These are phyloP conservation scores for Ephydatia muelleri DNA, from an alignment of 37 sponge, comb jelly and placozoan species.

Conservation along the genomic window DNA sequence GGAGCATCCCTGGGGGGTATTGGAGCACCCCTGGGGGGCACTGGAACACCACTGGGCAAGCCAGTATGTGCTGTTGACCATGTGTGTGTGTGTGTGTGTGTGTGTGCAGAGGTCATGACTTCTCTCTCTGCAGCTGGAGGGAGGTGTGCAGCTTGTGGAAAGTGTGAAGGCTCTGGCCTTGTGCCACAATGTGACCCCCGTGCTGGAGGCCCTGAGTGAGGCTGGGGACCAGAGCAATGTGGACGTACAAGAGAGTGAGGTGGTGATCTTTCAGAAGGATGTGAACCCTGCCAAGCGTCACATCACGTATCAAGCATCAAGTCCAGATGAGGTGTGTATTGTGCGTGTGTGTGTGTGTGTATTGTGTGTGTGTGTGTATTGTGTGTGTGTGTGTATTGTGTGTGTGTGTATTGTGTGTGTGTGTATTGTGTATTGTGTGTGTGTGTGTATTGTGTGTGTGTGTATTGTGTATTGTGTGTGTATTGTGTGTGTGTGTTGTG, in stretches of 20 bases:
- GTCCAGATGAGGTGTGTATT: slow-evolving; percentile 85
- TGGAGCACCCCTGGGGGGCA: not conserved
- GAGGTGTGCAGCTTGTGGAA: slow-evolving; percentile 42
- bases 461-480: too few species aligned
- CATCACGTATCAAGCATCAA: slow-evolving; percentile 87
- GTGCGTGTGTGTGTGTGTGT: not conserved
- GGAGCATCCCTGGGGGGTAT: too few species aligned
- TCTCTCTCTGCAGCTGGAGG: not conserved
- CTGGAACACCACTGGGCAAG: not conserved
- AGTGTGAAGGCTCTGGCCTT: slow-evolving; percentile 84
- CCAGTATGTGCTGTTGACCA: not conserved
- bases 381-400: not conserved
- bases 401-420: not conserved
- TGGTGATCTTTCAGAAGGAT: slow-evolving; percentile 28
- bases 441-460: not conserved
- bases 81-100: too few species aligned
- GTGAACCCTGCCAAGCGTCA: not conserved
- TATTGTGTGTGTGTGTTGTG: slow-evolving; percentile 1
- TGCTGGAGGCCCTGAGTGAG: slow-evolving; percentile 23
- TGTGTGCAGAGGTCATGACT: too few species aligned
- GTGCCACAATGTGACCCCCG: slow-evolving; percentile 95
- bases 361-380: slow-evolving; percentile 1
- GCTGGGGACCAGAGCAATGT: not conserved
- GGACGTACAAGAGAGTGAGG: slow-evolving; percentile 33
- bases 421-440: not conserved